phyloP scores from a whole-genome alignment of 2,797 vertebrate genomes.

The Acanthiza pusilla region DNA sequence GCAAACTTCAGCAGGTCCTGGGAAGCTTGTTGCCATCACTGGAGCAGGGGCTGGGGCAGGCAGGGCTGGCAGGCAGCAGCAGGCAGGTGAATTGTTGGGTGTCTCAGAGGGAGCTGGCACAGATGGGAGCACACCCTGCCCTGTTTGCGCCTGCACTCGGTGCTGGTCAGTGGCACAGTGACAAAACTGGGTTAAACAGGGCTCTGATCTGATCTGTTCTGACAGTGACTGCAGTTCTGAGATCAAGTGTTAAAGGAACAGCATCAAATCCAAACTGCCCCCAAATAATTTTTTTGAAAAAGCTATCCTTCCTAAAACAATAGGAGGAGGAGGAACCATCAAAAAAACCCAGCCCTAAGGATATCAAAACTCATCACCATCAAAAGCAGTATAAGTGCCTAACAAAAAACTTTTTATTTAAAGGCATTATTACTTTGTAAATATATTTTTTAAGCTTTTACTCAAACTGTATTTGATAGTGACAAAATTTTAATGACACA shows the following conservation, averaged over 20 bases:
- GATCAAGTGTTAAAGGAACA: background rate
- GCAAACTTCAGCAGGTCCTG: background rate
- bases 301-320: background rate
- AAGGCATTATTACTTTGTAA: background rate
- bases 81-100: background rate
- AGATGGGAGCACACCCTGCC: background rate
- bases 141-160: accelerated
- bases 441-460: background rate
- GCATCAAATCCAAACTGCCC: background rate
- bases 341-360: background rate
- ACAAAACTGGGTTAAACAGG: slow-evolving; percentile 6
- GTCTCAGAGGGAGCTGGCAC: background rate
- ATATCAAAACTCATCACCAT: background rate
- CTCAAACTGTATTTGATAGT: background rate
- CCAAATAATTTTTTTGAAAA: background rate
- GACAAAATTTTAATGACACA: background rate
- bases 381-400: background rate
- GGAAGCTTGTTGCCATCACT: background rate
- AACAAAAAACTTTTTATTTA: background rate
- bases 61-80: background rate
- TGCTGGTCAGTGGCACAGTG: background rate
- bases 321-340: background rate
- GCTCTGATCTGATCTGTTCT: background rate
- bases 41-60: accelerated
- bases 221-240: background rate